Base-by-base conservation (phyloP, 2,888 invertebrate genomes). In the Julus scanicus region DNA sequence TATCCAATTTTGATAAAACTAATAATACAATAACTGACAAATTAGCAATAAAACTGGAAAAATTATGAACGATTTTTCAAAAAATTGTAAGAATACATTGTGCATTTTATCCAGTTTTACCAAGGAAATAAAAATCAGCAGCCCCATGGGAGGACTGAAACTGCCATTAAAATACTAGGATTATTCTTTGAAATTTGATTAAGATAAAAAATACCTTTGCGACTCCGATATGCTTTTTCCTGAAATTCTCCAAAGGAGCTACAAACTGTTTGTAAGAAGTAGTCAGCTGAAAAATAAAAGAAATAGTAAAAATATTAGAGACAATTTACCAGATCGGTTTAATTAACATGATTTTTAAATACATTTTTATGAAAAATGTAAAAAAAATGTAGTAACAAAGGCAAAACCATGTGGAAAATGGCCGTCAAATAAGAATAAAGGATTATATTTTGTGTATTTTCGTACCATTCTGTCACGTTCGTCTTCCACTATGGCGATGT, bases 381-480 rank as follows among this genome's bases (percentile, higher is more conserved):
- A 44, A 44, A 44, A 44, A 44, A 44, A 44, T 44, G 6, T 5
- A 44, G 29, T 29, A 86, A 63, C 39, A 13, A 49, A 29, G 87
- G 44, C 84, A 86, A 71, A 48, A 86, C 87, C 5, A 71, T 44
- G 40, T 5, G 20, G 20, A 71, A 49, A 20, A 80, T 80, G n/a
- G 80, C 20, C 0, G 5, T 44, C 5, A 44, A 44, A 2, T 87
- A 86, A 13, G 80, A 9, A 86, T 29, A 29, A 48, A 17, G 9
- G 17, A 2, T 17, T 1, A 29, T 53, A 40, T 40, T 87, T 39
- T 88, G 15, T 88, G 0, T n/a, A 57, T 37, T 88, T 53, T 13
- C 95, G 94, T 93, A 99, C 98, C 97, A 99, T 98, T 93, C 97
- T 95, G 92, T 97, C 97, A 90, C 99, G 94, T 93, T 98, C 98